phyloP scores from a whole-genome alignment of 2,888 invertebrate species.

The Dicycla oo region DNA sequence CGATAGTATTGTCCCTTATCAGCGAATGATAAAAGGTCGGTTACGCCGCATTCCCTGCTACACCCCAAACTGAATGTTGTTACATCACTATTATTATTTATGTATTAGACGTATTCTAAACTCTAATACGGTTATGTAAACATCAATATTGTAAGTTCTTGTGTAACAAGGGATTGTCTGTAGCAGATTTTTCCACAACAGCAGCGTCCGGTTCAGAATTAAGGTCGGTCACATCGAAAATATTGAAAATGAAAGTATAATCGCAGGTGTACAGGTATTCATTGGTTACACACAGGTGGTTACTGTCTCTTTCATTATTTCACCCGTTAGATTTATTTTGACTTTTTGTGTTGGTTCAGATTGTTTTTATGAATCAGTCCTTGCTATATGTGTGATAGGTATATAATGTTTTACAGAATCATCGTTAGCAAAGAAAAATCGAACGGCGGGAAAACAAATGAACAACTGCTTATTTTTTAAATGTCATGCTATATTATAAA shows the following conservation, averaged over 20 bases:
- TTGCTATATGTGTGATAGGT: too few species aligned
- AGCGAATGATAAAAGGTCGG: conserved; percentile 65
- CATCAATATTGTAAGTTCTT: conserved; percentile 22
- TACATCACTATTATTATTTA: conserved; percentile 55
- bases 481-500: too few species aligned
- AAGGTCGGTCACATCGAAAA: conserved; percentile 24
- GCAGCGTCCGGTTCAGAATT: conserved; percentile 7
- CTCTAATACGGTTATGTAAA: conserved; percentile 27
- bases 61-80: conserved; percentile 48
- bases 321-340: too few species aligned
- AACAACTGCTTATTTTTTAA: too few species aligned
- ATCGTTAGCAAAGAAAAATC: too few species aligned
- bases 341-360: background rate
- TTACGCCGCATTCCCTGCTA: conserved; percentile 27
- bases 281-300: conserved; percentile 6
- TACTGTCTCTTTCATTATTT: background rate
- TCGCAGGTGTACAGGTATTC: background rate
- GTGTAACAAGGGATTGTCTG: conserved; percentile 5
- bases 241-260: background rate
- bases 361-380: background rate
- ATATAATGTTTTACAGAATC: too few species aligned
- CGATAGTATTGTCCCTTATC: conserved; percentile 48
- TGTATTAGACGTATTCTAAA: conserved; percentile 29
- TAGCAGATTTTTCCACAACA: conserved; percentile 15
- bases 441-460: too few species aligned